These are phyloP conservation scores for Isurus oxyrinchus DNA, from an alignment of 2,113 vertebrate genomes.

Conservation along the genomic window DNA sequence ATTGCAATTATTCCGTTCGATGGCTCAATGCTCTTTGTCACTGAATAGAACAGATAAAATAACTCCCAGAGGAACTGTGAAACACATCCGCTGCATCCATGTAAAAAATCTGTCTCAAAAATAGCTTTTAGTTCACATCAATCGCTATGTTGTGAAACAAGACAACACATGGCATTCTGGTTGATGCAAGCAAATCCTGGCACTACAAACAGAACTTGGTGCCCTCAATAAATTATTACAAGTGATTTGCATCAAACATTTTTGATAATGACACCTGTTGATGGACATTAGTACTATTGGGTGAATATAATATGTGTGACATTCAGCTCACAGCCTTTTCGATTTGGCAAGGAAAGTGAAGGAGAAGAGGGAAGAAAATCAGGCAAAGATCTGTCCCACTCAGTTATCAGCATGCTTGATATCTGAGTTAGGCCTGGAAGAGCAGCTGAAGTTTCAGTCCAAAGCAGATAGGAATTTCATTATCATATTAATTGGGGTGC, in stretches of 20 bases:
- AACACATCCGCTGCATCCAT: not conserved
- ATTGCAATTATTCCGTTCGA: not conserved
- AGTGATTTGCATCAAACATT: not conserved
- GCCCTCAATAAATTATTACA: not conserved
- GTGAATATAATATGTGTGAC: not conserved
- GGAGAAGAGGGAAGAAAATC: not conserved
- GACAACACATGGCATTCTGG: not conserved
- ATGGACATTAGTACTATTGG: not conserved
- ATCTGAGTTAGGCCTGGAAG: not conserved
- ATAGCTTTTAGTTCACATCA: not conserved
- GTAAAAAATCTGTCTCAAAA: not conserved
- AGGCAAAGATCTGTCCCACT: not conserved
- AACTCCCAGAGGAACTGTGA: not conserved
- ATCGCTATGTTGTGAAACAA: not conserved
- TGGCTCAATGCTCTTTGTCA: not conserved
- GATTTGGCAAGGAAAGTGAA: not conserved
- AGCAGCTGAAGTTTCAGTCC: not conserved
- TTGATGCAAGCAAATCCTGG: not conserved
- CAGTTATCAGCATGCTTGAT: not conserved
- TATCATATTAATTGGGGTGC: not conserved
- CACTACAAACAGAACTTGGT: not conserved
- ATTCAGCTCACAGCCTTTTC: not conserved
- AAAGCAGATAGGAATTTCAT: not conserved
- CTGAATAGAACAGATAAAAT: not conserved
- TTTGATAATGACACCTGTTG: not conserved